Evolutionary conservation across 2,888 invertebrate species (phyloP), one percentile per base, ranked within the genome.

Genomic region (Harpalus rubripes): DNA sequence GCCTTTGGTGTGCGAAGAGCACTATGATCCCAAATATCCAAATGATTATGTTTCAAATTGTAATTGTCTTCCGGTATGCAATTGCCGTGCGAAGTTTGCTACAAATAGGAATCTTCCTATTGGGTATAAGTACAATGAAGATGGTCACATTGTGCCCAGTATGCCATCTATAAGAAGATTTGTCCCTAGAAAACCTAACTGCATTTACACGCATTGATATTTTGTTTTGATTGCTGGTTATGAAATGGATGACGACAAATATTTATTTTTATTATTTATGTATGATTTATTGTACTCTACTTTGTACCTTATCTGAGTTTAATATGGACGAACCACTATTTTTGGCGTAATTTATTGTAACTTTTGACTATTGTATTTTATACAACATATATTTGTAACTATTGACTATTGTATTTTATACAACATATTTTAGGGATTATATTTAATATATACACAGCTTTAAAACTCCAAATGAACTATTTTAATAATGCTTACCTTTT

Each of bases 61-160:
- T 44, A 39, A 26, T 16, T 84, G 52, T 16, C 8, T 52, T 22
- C 78, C 78, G 12, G 56, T 61, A 10, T 84, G 84, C 15, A 78
- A 84, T 15, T 84, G 84, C 41, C 41, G 15, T n/a, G 65, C 7
- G 15, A 72, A 32, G 32, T 1, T 72, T 0, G 72, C 58, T 6
- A 56, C 22, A 6, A 82, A 84, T 56, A n/a, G 61, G n/a, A 63
- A 84, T 79, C 65, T 84, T 32, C 84, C 84, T 5, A 84, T 84
- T 26, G 84, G 84, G 1, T 84, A 65, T n/a, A 76, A 65, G 15
- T 79, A 78, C 15, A 32, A 84, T 32, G 78, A 78, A 10, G 15
- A 84, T 56, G 84, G 84, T 15, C 58, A 59, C 22, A 59, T 74
- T 26, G 74, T 83, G 18, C 65, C 78, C 5, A 18, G 41, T 5